Percentiles rank a stretch among this genome's conserved stretches.
These are phyloP conservation scores for Augochlora pura DNA, from an alignment of 1,140 invertebrate genomes.

Conservation along the genomic window DNA sequence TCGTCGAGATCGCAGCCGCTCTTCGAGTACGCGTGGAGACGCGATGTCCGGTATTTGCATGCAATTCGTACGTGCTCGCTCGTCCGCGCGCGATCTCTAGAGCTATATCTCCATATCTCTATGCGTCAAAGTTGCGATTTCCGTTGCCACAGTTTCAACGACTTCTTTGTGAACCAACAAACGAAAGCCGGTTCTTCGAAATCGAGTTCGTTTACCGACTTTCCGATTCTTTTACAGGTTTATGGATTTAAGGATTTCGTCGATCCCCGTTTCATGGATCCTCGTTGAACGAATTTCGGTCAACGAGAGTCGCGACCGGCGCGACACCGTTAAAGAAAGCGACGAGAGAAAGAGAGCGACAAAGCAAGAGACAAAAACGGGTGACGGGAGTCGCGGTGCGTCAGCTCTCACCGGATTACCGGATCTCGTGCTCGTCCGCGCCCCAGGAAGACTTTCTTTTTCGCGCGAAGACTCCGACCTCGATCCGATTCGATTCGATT, in stretches of 20 bases:
- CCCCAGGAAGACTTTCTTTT: slow-evolving; percentile 62
- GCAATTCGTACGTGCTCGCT: background rate
- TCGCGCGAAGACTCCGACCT: slow-evolving; percentile 60
- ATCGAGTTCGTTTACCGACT: background rate
- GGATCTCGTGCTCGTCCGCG: slow-evolving; percentile 47
- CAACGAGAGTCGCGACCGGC: slow-evolving; percentile 36
- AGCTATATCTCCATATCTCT: too few species aligned
- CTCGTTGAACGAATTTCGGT: slow-evolving; percentile 57
- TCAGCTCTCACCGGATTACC: slow-evolving; percentile 62
- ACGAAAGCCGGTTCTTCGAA: too few species aligned
- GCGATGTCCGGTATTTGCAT: background rate
- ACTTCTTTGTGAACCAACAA: background rate
- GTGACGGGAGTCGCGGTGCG: slow-evolving; percentile 34
- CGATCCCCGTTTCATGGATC: too few species aligned
- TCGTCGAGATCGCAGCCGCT: slow-evolving; percentile 3
- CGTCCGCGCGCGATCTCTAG: too few species aligned
- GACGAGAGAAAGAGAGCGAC: slow-evolving; percentile 5
- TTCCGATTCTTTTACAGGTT: background rate
- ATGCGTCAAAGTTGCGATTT: too few species aligned
- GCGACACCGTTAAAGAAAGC: slow-evolving; percentile 30
- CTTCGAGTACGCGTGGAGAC: background rate
- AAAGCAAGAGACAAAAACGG: background rate
- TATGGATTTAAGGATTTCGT: background rate
- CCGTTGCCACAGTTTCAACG: background rate
- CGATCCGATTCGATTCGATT: slow-evolving; percentile 35